Evolutionary conservation across 2,888 invertebrate genomes (phyloP).

Genomic region (Drosophila subsilvestris): DNA sequence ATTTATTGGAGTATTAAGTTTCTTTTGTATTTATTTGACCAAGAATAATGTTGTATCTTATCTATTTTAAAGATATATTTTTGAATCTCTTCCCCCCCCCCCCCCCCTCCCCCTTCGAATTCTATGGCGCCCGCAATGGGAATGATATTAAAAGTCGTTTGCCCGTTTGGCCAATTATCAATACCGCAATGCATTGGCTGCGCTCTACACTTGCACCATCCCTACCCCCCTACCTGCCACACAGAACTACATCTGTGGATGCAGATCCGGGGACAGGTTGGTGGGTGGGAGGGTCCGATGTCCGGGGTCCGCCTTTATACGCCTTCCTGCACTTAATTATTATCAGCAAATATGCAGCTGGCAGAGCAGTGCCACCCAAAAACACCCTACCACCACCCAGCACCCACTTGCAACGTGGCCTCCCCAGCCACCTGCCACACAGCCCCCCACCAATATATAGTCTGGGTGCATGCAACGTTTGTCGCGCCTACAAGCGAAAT

Average conservation of each 20-base stretch:
- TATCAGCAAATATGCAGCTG: conserved; percentile 83
- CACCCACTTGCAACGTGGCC: neutral
- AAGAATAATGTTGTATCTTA: too few relatives aligned
- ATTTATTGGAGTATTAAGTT: too few relatives aligned
- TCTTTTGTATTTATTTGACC: too few relatives aligned
- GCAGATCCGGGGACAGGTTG: conserved; percentile 11
- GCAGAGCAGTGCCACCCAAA: conserved; percentile 11
- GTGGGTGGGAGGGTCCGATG: neutral
- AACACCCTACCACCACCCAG: conserved; percentile 8
- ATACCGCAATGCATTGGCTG: conserved; percentile 65
- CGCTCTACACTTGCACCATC: conserved; percentile 39
- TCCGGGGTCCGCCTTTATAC: conserved; percentile 60
- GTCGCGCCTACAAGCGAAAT: conserved; percentile 77
- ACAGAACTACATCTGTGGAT: conserved; percentile 48
- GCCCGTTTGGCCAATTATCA: conserved; percentile 71
- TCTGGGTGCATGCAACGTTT: conserved; percentile 42
- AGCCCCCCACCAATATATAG: conserved; percentile 1
- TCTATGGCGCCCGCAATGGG: neutral
- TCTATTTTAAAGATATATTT: too few relatives aligned
- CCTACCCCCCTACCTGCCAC: neutral
- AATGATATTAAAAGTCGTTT: conserved; percentile 45
- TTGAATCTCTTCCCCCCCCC: too few relatives aligned
- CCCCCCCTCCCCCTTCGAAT: too few relatives aligned
- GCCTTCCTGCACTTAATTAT: conserved; percentile 83
- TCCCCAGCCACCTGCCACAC: neutral